Base-by-base conservation (phyloP, 2,797 vertebrate genomes). In the Sebastes wilsoni region DNA sequence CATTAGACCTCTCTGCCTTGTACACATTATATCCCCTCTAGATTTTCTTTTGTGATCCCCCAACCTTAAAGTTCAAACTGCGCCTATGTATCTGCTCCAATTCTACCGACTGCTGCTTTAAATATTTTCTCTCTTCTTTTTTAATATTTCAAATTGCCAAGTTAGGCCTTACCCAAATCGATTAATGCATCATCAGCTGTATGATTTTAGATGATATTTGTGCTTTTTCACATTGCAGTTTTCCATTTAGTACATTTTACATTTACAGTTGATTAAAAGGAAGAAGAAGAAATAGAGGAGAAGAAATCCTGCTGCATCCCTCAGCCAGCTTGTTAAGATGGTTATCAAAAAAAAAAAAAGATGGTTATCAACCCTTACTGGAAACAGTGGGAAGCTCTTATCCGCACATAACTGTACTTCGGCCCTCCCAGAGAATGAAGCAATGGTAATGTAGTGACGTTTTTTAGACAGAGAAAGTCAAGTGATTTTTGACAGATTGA, bases 101-200 rank as follows among this genome's bases (percentile, higher is more conserved):
- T 20, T 49, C 46, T 2, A 18, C 46, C 46, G 0, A 8, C 2
- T 20, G 0, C 1, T 18, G 42, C 42, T 46, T 46, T 18, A 46
- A 46, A 0, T 7, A 18, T 18, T 46, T 16, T 18, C 49, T n/a
- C 5, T 58, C 23, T 16, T 58, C 56, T 27, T 58, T 58, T 59
- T 30, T 28, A 0, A 30, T 30, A 60, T 3, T 60, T 30, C 18
- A 28, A 6, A 11, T 28, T 28, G 0, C 1, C 28, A 16, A 27
- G 14, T 28, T n/a, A 4, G 1, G 9, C 5, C 18, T 61, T n/a
- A n/a, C 1, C 18, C 59, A 32, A 61, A 32, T 61, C 28, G 11
- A 2, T n/a, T 32, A 20, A 49, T 49, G 54, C n/a, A 55, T 55
- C 54, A 23, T 23, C 54, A 23, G 54, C 14, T 10, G 4, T 18